Evolutionary conservation across 2,113 vertebrate genomes (phyloP), one percentile per base, ranked within the genome.

Genomic region (Typhlomys cinereus): DNA sequence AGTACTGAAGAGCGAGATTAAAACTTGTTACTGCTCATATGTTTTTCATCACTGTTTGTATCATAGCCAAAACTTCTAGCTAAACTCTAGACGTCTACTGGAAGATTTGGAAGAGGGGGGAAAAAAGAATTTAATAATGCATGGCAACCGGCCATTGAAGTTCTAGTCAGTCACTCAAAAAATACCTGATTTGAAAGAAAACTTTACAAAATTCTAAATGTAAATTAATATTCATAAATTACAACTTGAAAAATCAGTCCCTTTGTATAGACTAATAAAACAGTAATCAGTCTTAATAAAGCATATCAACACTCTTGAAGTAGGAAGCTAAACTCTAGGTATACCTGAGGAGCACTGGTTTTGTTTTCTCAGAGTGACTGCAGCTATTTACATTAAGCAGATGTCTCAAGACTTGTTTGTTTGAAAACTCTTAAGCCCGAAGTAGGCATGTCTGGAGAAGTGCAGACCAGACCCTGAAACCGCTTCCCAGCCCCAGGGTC

Each of bases 1-100:
- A 98, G 98, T 96, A 97, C 97, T 98, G 98, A 98, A 97, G 95
- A 98, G 97, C 97, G 91, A 98, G 98, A 98, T 98, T 98, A 98
- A 98, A 97, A 98, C 97, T 98, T 98, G 98, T 98, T 98, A 97
- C 97, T 97, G 97, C 97, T 99, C 99, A 98, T 98, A 97, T 99
- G 99, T 98, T 99, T 99, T 98, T 98, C 98, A 99, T 99, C 99
- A 99, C 96, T 97, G 96, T 98, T 97, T 99, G 99, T 98, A 98
- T 96, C 94, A 20, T 80, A 97, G 98, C 99, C 99, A 99, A 97
- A 96, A 97, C 97, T 97, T 98, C 98, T 98, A 97, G 97, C 96
- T 98, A 98, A 98, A 98, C 98, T 98, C 98, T 98, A 98, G 97
- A 98, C 96, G 95, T 98, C 97, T 97, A 98, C 97, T 97, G 95